Evolutionary conservation across 1,140 invertebrate species (phyloP).

Genomic region (Zaprionus africanus): DNA sequence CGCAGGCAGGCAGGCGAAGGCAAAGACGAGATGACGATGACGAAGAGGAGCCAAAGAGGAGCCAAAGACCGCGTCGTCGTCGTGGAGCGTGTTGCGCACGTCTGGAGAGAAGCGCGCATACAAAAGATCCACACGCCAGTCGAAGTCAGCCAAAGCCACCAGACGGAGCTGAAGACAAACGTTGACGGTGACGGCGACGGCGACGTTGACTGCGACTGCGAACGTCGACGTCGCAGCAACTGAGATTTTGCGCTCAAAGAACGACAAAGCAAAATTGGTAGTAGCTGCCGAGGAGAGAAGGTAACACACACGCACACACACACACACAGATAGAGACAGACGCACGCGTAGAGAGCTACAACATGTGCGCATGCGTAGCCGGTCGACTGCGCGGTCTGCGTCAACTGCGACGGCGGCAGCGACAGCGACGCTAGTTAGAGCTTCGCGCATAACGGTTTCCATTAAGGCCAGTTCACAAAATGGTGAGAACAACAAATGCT

Average conservation of each 20-base stretch:
- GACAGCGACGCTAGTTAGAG: constrained; percentile 38
- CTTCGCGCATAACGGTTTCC: constrained; percentile 80
- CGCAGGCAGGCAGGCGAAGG: constrained; percentile 17
- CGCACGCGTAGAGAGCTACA: constrained; percentile 29
- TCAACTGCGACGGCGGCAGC: constrained; percentile 27
- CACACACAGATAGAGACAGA: constrained; percentile 15
- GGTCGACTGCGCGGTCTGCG: constrained; percentile 29
- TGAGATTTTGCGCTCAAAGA: constrained; percentile 65
- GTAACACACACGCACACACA: constrained; percentile 24
- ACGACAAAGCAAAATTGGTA: constrained; percentile 74
- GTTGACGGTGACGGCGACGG: constrained; percentile 34
- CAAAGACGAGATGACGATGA: constrained; percentile 18
- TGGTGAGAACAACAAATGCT: constrained; percentile 67
- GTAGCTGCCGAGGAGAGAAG: constrained; percentile 19
- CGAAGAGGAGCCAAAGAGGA: constrained; percentile 29
- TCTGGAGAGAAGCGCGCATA: constrained; percentile 72
- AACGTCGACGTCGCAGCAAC: constrained; percentile 8
- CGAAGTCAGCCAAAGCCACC: constrained; percentile 59
- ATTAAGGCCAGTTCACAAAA: constrained; percentile 81
- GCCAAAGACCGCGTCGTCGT: constrained; percentile 72
- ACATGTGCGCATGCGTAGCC: constrained; percentile 80
- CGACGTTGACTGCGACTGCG: constrained; percentile 2
- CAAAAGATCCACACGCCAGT: constrained; percentile 74
- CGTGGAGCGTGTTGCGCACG: constrained; percentile 70
- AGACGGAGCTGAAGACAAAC: constrained; percentile 58